phyloP scores from a whole-genome alignment of 1,140 invertebrate genomes.

The Drosophila gunungcola region DNA sequence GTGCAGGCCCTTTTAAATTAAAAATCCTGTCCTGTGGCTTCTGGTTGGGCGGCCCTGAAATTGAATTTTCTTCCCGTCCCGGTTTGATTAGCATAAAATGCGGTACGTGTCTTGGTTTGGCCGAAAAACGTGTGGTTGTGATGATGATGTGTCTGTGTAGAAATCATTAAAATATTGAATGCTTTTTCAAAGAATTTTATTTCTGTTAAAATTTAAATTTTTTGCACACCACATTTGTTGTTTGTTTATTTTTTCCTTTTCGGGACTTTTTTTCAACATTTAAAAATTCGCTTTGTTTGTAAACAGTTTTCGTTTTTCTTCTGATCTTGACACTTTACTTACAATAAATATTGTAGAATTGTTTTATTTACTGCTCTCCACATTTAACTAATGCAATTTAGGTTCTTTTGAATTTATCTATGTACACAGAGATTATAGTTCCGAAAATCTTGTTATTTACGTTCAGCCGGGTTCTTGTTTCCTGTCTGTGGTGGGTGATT shows the following conservation, averaged over 20 bases:
- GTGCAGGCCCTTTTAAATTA: conserved; percentile 67
- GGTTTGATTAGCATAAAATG: conserved; percentile 65
- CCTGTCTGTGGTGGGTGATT: conserved; percentile 55
- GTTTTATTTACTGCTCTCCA: conserved; percentile 12
- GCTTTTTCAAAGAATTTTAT: conserved; percentile 71
- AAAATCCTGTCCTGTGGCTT: conserved; percentile 47
- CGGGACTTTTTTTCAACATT: conserved; percentile 44
- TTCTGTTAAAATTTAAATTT: conserved; percentile 77
- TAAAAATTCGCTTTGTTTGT: conserved; percentile 60
- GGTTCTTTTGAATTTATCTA: conserved; percentile 29
- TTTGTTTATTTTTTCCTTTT: conserved; percentile 46
- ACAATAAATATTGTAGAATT: conserved; percentile 39
- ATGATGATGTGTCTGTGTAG: not conserved
- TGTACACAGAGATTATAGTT: conserved; percentile 39
- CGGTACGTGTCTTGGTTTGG: conserved; percentile 48
- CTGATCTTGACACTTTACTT: conserved; percentile 26
- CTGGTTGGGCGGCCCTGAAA: conserved; percentile 32
- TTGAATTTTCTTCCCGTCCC: conserved; percentile 51
- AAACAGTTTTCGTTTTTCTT: conserved; percentile 27
- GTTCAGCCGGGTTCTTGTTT: conserved; percentile 37
- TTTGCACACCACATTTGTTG: conserved; percentile 72
- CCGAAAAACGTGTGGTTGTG: conserved; percentile 27
- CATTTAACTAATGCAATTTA: conserved; percentile 26
- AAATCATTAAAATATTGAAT: conserved; percentile 39
- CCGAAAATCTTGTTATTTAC: conserved; percentile 25